Evolutionary conservation across 2,113 vertebrate genomes (phyloP).

Genomic region (Burhinus bistriatus): DNA sequence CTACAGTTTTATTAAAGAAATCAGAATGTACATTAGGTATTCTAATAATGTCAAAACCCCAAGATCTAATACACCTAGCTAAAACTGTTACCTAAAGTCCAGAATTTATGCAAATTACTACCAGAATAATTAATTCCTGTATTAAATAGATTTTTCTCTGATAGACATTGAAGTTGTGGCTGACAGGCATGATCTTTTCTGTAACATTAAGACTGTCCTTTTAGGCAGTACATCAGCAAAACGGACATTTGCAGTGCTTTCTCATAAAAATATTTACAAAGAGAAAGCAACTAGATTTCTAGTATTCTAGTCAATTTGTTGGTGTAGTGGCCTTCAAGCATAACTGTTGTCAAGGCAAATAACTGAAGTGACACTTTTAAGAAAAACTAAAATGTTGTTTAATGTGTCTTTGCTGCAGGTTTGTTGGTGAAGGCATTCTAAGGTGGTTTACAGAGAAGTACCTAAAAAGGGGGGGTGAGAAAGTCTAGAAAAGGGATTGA

Average conservation of each 20-base stretch:
- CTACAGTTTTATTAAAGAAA: neutral
- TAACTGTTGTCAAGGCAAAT: neutral
- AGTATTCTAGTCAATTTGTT: neutral
- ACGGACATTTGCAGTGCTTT: neutral
- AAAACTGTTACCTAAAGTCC: neutral
- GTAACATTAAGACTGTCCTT: neutral
- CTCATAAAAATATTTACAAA: neutral
- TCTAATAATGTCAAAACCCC: neutral
- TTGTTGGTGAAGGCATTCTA: neutral
- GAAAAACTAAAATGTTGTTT: neutral
- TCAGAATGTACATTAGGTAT: neutral
- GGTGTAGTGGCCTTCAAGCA: neutral
- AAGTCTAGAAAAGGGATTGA: neutral
- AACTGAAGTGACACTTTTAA: neutral
- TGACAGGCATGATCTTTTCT: neutral
- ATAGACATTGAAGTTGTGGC: neutral
- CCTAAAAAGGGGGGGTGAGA: neutral
- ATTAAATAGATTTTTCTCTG: neutral
- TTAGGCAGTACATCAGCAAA: neutral
- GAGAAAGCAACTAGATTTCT: neutral
- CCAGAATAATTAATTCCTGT: neutral
- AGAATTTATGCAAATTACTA: neutral
- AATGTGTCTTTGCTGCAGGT: neutral
- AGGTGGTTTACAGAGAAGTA: neutral
- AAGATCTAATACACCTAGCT: neutral